These are phyloP conservation scores for Phragmatobia fuliginosa DNA, from an alignment of 2,888 invertebrate species.

Conservation along the genomic window DNA sequence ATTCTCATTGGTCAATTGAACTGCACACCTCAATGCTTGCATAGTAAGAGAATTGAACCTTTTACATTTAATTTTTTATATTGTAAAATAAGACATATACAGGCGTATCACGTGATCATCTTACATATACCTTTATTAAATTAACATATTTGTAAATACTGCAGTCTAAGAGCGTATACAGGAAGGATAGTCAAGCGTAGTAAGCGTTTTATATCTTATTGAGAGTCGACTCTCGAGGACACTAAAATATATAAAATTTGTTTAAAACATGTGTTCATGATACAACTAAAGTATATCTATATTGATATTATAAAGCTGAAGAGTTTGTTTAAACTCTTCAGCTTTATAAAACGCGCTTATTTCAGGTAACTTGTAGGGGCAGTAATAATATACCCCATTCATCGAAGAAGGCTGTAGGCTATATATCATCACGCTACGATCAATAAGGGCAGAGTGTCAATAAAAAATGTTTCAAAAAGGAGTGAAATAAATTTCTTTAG, in stretches of 20 bases:
- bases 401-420: no score
- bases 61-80: neutral
- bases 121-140: neutral
- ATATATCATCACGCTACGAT: no score
- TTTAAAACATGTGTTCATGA: neutral
- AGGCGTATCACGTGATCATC: conserved; percentile 1
- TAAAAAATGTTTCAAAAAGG: no score
- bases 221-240: conserved; percentile 7
- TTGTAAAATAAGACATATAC: neutral
- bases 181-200: conserved; percentile 5
- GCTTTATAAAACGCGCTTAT: no score
- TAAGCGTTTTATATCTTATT: conserved; percentile 10
- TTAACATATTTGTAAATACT: neutral
- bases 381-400: no score
- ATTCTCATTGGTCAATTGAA: conserved; percentile 1
- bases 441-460: no score
- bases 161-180: conserved; percentile 2
- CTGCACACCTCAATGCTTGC: neutral
- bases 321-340: no score
- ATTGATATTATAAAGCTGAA: no score
- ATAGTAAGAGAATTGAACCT: neutral
- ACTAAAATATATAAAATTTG: conserved; percentile 12
- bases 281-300: conserved; percentile 9
- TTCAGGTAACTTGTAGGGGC: no score
- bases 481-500: no score